Base-by-base conservation (phyloP, 2,113 vertebrate genomes). In the Amblyornis subalaris region DNA sequence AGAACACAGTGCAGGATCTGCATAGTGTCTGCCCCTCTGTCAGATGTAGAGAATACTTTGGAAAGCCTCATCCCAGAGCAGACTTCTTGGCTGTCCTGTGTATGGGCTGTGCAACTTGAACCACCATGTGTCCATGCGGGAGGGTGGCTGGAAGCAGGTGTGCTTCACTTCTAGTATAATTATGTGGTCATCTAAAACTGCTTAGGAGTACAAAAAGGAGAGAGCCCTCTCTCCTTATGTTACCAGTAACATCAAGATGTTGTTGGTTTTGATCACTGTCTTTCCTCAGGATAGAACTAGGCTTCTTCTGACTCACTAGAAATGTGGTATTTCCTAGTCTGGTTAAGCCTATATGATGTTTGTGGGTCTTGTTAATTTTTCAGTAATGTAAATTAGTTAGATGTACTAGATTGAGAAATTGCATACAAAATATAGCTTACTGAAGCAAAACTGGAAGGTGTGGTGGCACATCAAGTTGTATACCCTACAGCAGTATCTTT, bases 81-180 rank as follows among this genome's bases (percentile, higher is more conserved):
- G 57, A 44, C 51, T 77, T 54, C 62, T 58, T 4, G 14, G 45
- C 69, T 76, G 7, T 79, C 53, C 40, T 70, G 20, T 3, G 0
- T 29, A 3, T 45, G 60, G 60, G 31, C 60, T 64, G 14, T 51
- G 16, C 0, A 1, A 58, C 54, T 55, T 3, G 1, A 65, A 58
- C 19, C 33, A 42, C 25, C 0, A 0, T 0, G 1, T 38, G 19
- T 20, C 40, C 1, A 0, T 71, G 69, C 87, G 45, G 45, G 89
- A 89, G 36, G 24, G 53, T 60, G 61, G 18, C 48, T 94, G 77
- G 53, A 66, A 86, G 57, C 80, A 75, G 40, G 33, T 69, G 45
- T 72, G 36, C 66, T 94, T 89, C 35, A 40, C 89, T 92, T 91
- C 76, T 42, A 87, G 44, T 53, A 9, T 36, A 93, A 87, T 78